Evolutionary conservation across 2,797 vertebrate genomes (phyloP).

Genomic region (Babyrousa celebensis): DNA sequence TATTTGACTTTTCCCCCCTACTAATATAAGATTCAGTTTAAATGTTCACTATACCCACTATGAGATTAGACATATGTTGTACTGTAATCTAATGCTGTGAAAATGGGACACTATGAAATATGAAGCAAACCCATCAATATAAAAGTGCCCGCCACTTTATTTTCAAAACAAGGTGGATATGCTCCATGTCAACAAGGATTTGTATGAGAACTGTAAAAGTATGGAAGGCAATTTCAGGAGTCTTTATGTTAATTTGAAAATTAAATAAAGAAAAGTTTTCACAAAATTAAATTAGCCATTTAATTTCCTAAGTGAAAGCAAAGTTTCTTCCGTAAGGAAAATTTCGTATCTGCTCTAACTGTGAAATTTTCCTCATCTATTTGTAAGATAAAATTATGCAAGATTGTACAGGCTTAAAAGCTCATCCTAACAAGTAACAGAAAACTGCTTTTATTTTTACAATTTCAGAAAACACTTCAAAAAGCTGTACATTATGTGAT

Average conservation of each 20-base stretch:
- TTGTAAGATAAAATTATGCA: constrained; percentile 58
- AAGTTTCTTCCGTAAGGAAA: neutral
- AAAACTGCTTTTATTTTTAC: constrained; percentile 48
- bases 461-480: constrained; percentile 59
- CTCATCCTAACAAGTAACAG: neutral
- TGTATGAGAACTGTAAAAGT: neutral
- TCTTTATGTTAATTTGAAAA: neutral
- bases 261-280: neutral
- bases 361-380: constrained; percentile 52
- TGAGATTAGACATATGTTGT: neutral
- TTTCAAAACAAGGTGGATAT: neutral
- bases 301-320: neutral
- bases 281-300: constrained; percentile 8
- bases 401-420: neutral
- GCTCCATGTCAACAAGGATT: neutral
- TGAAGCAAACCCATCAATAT: neutral
- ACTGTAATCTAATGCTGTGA: neutral
- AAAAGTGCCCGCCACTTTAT: neutral
- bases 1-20: neutral
- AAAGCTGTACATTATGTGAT: constrained; percentile 30
- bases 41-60: neutral
- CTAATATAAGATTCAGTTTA: neutral
- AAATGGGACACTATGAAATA: neutral
- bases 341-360: constrained; percentile 21
- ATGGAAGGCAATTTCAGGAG: neutral